Evolutionary conservation across 2,113 vertebrate genomes (phyloP), one percentile per base, ranked within the genome.

Genomic region (Notiomystis cincta): DNA sequence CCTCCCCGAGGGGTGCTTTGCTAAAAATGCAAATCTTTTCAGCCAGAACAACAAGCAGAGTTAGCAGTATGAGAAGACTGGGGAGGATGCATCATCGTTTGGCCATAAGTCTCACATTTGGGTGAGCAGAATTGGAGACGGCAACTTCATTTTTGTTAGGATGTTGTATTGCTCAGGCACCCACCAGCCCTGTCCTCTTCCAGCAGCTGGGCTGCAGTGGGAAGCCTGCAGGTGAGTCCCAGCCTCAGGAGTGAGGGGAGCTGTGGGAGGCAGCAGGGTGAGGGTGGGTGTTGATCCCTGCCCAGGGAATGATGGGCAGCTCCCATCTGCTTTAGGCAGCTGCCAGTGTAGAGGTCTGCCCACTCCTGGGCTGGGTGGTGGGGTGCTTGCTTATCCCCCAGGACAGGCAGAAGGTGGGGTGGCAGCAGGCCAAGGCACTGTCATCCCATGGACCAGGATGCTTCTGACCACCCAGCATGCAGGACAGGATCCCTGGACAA

Each of bases 401-500:
- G 61, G 22, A 66, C 24, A 57, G 40, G 28, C 2, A 3, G 44
- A 66, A 71, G 17, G 22, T 66, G 71, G 12, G 11, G 21, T 78
- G 42, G 56, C 17, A 7, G 61, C 50, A 85, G n/a, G 47, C 45
- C 83, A 69, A 44, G 73, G 16, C 31, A 57, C 28, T 4, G 4
- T 75, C 4, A 1, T 25, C 28, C 25, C 13, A 2, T 17, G 53
- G 30, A 62, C 42, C 0, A 0, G 35, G 51, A 20, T 71, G 42
- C 16, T 76, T 53, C 56, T 57, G 2, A 7, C 18, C 30, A 71
- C n/a, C n/a, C 24, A 33, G 15, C 7, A 5, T 1, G 30, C 10
- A 1, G 14, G 27, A 24, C 31, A 76, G 42, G 31, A 40, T 40
- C 10, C 57, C 40, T 19, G 19, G 14, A 44, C 23, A n/a, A 86